A percentile compares a stretch with the other conserved stretches of the same genome.
These are phyloP conservation scores for Drosophila dives DNA, from an alignment of 2,888 invertebrate genomes.

Conservation along the genomic window DNA sequence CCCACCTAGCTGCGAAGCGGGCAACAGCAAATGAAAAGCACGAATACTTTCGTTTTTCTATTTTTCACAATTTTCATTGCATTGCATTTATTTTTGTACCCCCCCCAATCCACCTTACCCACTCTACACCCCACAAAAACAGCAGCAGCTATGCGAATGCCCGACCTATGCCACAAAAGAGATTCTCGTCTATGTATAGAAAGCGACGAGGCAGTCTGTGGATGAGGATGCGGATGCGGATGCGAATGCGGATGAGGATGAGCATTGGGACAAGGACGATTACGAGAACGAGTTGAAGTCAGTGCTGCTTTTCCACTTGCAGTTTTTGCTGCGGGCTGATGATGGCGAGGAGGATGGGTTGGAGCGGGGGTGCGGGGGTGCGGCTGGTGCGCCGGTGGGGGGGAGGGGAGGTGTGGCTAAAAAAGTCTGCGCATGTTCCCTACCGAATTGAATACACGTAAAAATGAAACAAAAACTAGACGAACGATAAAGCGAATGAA, in stretches of 20 bases:
- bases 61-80: slow-evolving; percentile 79
- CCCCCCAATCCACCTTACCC: neutral
- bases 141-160: slow-evolving; percentile 4
- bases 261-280: slow-evolving; percentile 13
- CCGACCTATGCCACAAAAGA: slow-evolving; percentile 42
- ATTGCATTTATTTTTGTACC: slow-evolving; percentile 71
- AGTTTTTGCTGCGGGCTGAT: slow-evolving; percentile 39
- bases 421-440: slow-evolving; percentile 81
- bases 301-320: slow-evolving; percentile 53
- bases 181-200: slow-evolving; percentile 40
- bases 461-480: slow-evolving; percentile 63
- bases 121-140: neutral
- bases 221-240: neutral
- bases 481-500: slow-evolving; percentile 52
- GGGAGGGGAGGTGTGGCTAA: slow-evolving; percentile 42
- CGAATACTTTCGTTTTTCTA: slow-evolving; percentile 82
- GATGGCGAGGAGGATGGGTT: neutral
- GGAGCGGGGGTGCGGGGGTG: neutral
- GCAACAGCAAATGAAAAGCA: slow-evolving; percentile 83
- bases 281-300: slow-evolving; percentile 14
- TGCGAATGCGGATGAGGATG: slow-evolving; percentile 4
- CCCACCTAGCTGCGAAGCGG: slow-evolving; percentile 56
- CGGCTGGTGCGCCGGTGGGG: too few species aligned
- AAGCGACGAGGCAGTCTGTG: slow-evolving; percentile 22
- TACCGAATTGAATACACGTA: slow-evolving; percentile 55